These are phyloP conservation scores for Chymomyza amoena DNA, from an alignment of 2,888 invertebrate species.

Conservation along the genomic window DNA sequence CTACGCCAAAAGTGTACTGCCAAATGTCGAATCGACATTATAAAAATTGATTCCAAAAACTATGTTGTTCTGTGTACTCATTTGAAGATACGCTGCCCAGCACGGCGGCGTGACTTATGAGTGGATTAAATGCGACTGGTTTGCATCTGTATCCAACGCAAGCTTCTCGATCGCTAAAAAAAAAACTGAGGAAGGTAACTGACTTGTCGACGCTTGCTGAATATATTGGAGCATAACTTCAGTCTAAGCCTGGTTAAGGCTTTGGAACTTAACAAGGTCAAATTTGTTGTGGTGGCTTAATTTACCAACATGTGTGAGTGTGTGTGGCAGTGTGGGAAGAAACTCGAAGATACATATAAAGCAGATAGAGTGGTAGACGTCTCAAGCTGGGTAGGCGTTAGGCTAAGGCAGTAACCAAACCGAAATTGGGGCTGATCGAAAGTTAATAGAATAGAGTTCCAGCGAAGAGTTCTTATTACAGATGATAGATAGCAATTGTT, in stretches of 20 bases:
- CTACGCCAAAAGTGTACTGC: no score
- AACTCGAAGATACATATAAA: neutral
- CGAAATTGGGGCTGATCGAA: conserved; percentile 3
- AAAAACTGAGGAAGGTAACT: conserved; percentile 39
- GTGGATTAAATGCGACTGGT: conserved; percentile 36
- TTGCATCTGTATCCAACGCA: neutral
- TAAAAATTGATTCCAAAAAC: no score
- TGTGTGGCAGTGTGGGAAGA: conserved; percentile 58
- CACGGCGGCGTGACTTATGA: conserved; percentile 63
- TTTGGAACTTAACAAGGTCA: conserved; percentile 62
- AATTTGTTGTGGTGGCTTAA: conserved; percentile 57
- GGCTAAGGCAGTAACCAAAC: conserved; percentile 24
- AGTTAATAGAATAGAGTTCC: conserved; percentile 26
- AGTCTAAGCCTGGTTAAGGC: no score
- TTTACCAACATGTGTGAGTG: conserved; percentile 25
- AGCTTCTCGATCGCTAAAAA: neutral
- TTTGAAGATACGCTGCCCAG: neutral
- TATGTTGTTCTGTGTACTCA: neutral
- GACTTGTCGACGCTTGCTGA: conserved; percentile 46
- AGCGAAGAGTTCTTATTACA: neutral
- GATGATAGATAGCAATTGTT: neutral
- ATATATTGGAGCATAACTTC: conserved; percentile 29
- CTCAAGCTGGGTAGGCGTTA: conserved; percentile 36
- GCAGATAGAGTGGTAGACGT: conserved; percentile 1
- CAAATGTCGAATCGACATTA: no score